Conservation (phyloP, 2,113 vertebrate genomes). For the Candoia aspera region DNA sequence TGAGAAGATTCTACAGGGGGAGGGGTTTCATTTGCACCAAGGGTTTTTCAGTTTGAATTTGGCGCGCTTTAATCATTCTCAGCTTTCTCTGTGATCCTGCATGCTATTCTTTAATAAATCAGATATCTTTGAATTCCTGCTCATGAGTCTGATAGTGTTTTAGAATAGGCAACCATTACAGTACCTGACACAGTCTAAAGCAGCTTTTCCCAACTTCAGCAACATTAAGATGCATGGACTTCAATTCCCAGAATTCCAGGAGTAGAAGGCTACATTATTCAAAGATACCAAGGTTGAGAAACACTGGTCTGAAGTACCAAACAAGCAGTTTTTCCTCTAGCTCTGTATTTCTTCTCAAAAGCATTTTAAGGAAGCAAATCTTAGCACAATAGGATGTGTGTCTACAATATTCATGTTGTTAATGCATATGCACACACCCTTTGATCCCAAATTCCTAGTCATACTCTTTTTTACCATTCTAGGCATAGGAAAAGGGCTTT, state of each 20-base stretch:
- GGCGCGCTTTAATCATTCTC: no score
- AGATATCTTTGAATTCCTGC: no score
- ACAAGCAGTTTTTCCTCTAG: neutral
- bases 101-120: no score
- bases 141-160: no score
- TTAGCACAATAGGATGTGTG: neutral
- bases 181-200: neutral
- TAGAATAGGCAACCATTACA: no score
- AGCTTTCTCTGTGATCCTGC: no score
- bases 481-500: neutral
- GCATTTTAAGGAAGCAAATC: neutral
- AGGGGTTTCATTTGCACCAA: no score
- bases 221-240: neutral
- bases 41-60: no score
- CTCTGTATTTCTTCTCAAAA: neutral
- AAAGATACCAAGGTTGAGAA: no score
- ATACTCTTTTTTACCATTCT: neutral
- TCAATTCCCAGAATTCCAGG: no score
- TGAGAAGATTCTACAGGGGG: no score
- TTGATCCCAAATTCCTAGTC: neutral
- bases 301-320: neutral
- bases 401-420: neutral
- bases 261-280: no score
- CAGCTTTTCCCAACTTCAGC: neutral
- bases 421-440: neutral